These are phyloP conservation scores for Mamestra configurata DNA, from an alignment of 1,140 invertebrate species.

Conservation along the genomic window DNA sequence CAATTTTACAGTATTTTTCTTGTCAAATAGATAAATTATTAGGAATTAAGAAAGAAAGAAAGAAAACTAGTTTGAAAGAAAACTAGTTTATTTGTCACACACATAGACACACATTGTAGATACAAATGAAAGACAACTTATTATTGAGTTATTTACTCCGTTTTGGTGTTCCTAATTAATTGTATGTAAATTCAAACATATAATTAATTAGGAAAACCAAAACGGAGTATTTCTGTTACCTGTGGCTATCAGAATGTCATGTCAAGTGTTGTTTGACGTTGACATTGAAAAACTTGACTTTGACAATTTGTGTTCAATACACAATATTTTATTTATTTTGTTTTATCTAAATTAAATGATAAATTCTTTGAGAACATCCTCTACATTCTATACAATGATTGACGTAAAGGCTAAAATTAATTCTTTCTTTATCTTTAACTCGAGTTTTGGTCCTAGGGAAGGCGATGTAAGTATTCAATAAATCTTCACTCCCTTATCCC, in stretches of 20 bases:
- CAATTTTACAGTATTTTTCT: slow-evolving; percentile 5
- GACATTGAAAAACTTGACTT: not conserved
- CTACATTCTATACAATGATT: slow-evolving; percentile 71
- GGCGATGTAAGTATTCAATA: slow-evolving; percentile 76
- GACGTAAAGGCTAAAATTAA: slow-evolving; percentile 82
- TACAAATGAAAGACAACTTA: too few relatives aligned
- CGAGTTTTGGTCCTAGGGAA: slow-evolving; percentile 84
- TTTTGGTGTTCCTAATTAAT: too few relatives aligned
- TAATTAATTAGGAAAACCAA: too few relatives aligned
- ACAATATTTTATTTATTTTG: slow-evolving; percentile 1
- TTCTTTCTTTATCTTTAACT: slow-evolving; percentile 87
- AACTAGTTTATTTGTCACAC: too few relatives aligned
- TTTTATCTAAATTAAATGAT: slow-evolving; percentile 14
- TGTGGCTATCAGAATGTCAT: too few relatives aligned
- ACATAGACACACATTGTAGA: too few relatives aligned
- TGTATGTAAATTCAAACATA: too few relatives aligned
- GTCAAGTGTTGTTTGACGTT: not conserved
- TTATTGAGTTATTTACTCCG: too few relatives aligned
- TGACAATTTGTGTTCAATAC: not conserved
- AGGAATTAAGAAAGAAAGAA: not conserved
- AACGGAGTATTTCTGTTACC: too few relatives aligned
- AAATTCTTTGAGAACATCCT: not conserved
- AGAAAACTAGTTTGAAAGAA: too few relatives aligned
- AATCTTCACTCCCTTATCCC: not conserved
- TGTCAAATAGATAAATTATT: not conserved